These are phyloP conservation scores for Chrysolina americana DNA, from an alignment of 2,888 invertebrate species.

Conservation along the genomic window DNA sequence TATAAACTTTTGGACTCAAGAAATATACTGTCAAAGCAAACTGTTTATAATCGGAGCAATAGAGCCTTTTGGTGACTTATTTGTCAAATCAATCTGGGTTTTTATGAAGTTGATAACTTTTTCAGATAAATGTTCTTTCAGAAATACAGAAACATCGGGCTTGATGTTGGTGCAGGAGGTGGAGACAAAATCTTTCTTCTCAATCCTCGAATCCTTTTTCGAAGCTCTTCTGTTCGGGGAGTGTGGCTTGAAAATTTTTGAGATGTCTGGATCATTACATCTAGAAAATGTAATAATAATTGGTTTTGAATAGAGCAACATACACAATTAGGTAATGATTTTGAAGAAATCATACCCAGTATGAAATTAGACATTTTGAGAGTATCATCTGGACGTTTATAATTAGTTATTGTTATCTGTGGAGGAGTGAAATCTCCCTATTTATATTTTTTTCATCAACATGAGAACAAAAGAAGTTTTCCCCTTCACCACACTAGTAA, in stretches of 20 bases:
- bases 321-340: no score
- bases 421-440: no score
- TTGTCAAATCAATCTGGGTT: neutral
- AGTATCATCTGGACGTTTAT: no score
- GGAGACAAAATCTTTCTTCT: neutral
- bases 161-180: neutral
- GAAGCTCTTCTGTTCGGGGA: neutral
- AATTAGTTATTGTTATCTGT: no score
- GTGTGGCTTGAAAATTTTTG: neutral
- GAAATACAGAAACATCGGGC: slow-evolving; percentile 7
- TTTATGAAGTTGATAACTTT: slow-evolving; percentile 2
- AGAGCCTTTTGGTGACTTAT: slow-evolving; percentile 17
- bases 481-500: no score
- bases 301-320: no score
- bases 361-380: no score
- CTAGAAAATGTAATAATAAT: neutral
- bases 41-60: slow-evolving; percentile 11
- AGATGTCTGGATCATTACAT: neutral
- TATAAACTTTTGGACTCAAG: slow-evolving; percentile 26
- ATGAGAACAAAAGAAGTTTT: no score
- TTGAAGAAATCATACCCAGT: no score
- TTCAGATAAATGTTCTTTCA: neutral
- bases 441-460: no score
- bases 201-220: neutral
- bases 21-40: slow-evolving; percentile 11